Conservation (phyloP, 2,113 vertebrate genomes). For the Triplophysa dalaica region DNA sequence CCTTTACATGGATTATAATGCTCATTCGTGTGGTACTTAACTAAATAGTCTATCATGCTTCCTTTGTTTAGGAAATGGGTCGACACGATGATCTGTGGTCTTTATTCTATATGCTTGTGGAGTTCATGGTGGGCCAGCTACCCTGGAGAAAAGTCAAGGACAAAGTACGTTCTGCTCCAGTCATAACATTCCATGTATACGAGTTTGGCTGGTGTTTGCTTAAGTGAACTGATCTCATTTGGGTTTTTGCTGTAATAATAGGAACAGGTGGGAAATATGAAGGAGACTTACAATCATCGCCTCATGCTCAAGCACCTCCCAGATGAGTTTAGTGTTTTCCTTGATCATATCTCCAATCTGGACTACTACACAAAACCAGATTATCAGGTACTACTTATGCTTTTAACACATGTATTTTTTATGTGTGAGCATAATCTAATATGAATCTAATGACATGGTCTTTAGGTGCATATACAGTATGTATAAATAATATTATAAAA, state of each 20-base stretch:
- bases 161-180: constrained; percentile 77
- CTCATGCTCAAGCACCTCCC: constrained; percentile 98
- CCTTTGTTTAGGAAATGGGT: constrained; percentile 88
- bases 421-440: background rate
- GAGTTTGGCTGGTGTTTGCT: background rate
- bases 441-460: too few species aligned
- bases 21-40: background rate
- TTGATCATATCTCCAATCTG: constrained; percentile 90
- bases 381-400: constrained; percentile 81
- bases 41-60: background rate
- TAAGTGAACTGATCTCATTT: background rate
- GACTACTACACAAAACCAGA: constrained; percentile 98
- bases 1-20: too few species aligned
- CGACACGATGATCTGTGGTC: constrained; percentile 98
- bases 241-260: constrained; percentile 56
- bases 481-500: too few species aligned
- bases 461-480: too few species aligned
- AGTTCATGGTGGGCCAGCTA: constrained; percentile 93
- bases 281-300: constrained; percentile 92
- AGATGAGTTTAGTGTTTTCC: constrained; percentile 86
- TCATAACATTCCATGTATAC: background rate
- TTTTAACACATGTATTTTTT: background rate
- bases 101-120: constrained; percentile 98
- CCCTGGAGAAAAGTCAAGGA: constrained; percentile 99
- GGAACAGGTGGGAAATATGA: constrained; percentile 98